Evolutionary conservation across 2,113 vertebrate species (phyloP), one percentile per base, ranked within the genome.

Genomic region (Garra rufa): DNA sequence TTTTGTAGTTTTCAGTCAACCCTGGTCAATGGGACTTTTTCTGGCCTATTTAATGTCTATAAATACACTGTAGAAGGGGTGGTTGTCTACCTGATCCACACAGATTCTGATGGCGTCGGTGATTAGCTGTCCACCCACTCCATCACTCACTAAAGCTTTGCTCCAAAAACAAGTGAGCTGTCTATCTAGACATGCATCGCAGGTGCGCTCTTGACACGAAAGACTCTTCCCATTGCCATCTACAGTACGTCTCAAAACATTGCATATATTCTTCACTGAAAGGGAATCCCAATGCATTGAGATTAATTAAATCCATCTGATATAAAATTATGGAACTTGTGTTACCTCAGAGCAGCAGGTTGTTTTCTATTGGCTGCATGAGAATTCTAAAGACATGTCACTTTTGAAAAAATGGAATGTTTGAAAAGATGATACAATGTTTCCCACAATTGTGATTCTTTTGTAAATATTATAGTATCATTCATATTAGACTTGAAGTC

Each of bases 81-180:
- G 52, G 21, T 43, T 59, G 34, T 75, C 43, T 50, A 50, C 55
- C 76, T 79, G 76, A 79, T 34, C 10, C 24, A 43, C 38, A 78
- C n/a, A 63, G 57, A 63, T 63, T 55, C 76, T 63, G 57, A 63
- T 59, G 10, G 74, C 48, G 9, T 52, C 17, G 34, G 50, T 57
- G 73, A 76, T 52, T 52, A 21, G 41, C 57, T 79, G 76, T 79
- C 76, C 76, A 79, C 76, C 76, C 76, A 44, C 76, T 79, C 30
- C 74, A 13, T 11, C 19, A 55, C 24, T 76, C 11, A 38, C 75
- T 77, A 28, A 24, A 61, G 57, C 24, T 28, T 21, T 44, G 14
- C 9, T 46, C 55, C 24, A 79, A 61, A 28, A 26, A 50, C 38
- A 43, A 78, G 11, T 44, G 19, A 17, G 76, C 76, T 43, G 55